Percentiles rank a stretch among this genome's conserved stretches.
Conservation (phyloP, 1,140 invertebrate species). For the Sesamia nonagrioides region DNA sequence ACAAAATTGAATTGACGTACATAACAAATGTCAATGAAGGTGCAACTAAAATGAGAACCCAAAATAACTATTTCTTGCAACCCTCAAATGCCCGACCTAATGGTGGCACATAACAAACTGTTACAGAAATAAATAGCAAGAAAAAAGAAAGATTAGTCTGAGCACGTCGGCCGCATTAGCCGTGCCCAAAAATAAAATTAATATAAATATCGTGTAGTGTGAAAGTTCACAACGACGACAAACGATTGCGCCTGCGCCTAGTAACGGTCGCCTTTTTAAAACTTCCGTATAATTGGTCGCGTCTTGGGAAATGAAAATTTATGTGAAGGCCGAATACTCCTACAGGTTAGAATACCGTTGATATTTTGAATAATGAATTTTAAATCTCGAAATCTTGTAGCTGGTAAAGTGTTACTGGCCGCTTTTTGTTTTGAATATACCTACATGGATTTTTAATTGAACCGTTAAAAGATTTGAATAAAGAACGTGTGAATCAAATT, state of each 20-base stretch:
- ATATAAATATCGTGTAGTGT: conserved; percentile 71
- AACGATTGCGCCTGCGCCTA: conserved; percentile 63
- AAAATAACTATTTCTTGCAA: conserved; percentile 52
- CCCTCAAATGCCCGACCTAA: conserved; percentile 75
- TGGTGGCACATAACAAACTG: conserved; percentile 79
- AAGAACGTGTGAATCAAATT: conserved; percentile 25
- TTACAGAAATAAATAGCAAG: conserved; percentile 79
- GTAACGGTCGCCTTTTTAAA: conserved; percentile 63
- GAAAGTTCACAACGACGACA: conserved; percentile 79
- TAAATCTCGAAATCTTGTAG: conserved; percentile 33
- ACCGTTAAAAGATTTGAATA: conserved; percentile 24
- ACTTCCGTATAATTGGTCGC: conserved; percentile 63
- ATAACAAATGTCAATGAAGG: conserved; percentile 16
- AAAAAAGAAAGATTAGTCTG: conserved; percentile 74
- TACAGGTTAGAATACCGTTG: conserved; percentile 48
- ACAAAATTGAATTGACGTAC: neutral
- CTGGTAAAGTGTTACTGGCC: neutral
- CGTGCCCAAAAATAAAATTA: conserved; percentile 80
- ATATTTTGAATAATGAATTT: conserved; percentile 51
- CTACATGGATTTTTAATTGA: conserved; percentile 19
- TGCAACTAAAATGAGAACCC: conserved; percentile 21
- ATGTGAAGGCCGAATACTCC: conserved; percentile 55
- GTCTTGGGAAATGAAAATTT: conserved; percentile 68
- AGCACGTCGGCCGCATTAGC: conserved; percentile 70
- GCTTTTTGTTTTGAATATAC: conserved; percentile 38